These are phyloP conservation scores for Anthoptus insignis DNA, from an alignment of 2,888 invertebrate genomes.

Conservation along the genomic window DNA sequence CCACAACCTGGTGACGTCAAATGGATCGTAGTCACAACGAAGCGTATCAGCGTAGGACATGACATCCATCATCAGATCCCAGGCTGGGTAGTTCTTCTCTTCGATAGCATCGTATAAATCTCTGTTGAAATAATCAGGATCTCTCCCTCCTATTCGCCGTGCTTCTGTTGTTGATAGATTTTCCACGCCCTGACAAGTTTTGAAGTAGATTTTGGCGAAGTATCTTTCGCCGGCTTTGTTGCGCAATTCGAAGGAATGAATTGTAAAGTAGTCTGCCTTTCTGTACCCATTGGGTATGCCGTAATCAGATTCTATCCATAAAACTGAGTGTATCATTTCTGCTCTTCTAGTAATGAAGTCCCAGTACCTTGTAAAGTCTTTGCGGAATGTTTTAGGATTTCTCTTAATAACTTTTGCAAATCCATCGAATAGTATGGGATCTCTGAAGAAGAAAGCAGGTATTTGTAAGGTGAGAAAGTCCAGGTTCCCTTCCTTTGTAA, in stretches of 20 bases:
- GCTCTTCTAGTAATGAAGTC: slow-evolving; percentile 95
- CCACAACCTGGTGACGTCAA: slow-evolving; percentile 67
- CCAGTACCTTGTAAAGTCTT: slow-evolving; percentile 95
- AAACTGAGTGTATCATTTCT: slow-evolving; percentile 91
- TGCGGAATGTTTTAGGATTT: slow-evolving; percentile 94
- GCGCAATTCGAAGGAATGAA: slow-evolving; percentile 95
- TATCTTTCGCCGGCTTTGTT: slow-evolving; percentile 90
- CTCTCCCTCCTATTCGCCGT: slow-evolving; percentile 86
- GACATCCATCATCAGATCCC: slow-evolving; percentile 71
- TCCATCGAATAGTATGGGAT: slow-evolving; percentile 93
- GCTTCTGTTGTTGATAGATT: slow-evolving; percentile 90
- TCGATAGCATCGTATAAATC: slow-evolving; percentile 97
- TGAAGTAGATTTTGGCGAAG: slow-evolving; percentile 96
- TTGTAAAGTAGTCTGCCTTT: slow-evolving; percentile 96
- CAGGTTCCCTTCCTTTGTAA: slow-evolving; percentile 95
- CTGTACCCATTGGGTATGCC: slow-evolving; percentile 96
- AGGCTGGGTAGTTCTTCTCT: slow-evolving; percentile 80
- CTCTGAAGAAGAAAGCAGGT: slow-evolving; percentile 95
- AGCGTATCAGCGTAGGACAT: slow-evolving; percentile 59
- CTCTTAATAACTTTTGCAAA: slow-evolving; percentile 97
- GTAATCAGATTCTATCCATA: slow-evolving; percentile 94
- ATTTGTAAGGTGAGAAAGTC: slow-evolving; percentile 95
- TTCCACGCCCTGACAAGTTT: slow-evolving; percentile 95
- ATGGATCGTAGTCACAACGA: slow-evolving; percentile 67
- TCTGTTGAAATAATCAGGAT: slow-evolving; percentile 94